Evolutionary conservation across 2,888 invertebrate species (phyloP).

Genomic region (Diarsia mendica): DNA sequence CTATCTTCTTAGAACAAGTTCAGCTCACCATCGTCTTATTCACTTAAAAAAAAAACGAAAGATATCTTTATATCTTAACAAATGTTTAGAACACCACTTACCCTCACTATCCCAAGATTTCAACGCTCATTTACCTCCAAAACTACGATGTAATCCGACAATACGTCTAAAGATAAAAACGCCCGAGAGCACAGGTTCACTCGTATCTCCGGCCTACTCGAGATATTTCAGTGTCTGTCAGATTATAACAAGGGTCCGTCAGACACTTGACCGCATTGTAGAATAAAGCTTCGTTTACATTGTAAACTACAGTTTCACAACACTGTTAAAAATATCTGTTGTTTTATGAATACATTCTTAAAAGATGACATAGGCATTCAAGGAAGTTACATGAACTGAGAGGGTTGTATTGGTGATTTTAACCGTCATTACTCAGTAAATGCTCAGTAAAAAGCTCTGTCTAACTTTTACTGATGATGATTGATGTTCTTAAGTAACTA

Average conservation of each 20-base stretch:
- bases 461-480: no score
- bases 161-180: constrained; percentile 41
- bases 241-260: constrained; percentile 74
- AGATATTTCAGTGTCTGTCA: constrained; percentile 69
- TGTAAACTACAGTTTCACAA: constrained; percentile 15
- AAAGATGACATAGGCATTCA: no score
- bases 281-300: constrained; percentile 50
- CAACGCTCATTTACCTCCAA: constrained; percentile 6
- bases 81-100: neutral
- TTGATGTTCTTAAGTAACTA: neutral
- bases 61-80: neutral
- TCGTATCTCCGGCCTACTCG: constrained; percentile 62
- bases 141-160: constrained; percentile 35
- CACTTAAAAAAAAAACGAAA: no score
- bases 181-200: constrained; percentile 39
- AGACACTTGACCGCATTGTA: constrained; percentile 73
- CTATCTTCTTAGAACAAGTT: no score
- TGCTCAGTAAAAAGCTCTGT: no score
- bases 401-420: no score
- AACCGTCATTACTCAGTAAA: no score
- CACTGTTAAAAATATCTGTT: neutral
- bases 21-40: no score
- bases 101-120: neutral
- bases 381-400: no score
- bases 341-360: neutral